Evolutionary conservation across 2,797 vertebrate species (phyloP).

Genomic region (Malacoctenus gilli): DNA sequence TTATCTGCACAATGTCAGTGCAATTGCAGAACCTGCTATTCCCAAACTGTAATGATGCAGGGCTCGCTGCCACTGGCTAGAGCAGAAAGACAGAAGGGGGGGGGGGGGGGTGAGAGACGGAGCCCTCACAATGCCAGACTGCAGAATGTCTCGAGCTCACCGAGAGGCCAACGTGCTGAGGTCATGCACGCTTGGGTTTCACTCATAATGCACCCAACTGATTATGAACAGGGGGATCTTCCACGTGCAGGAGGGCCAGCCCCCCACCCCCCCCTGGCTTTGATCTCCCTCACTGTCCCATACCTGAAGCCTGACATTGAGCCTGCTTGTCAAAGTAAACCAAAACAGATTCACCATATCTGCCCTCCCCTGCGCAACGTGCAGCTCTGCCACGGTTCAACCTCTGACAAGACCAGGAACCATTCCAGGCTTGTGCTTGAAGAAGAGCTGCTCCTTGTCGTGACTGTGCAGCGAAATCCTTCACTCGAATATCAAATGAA

Average conservation of each 20-base stretch:
- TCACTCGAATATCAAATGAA: slow-evolving; percentile 47
- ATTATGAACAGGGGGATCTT: slow-evolving; percentile 65
- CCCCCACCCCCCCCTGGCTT: slow-evolving; percentile 57
- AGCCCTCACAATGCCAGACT: slow-evolving; percentile 29
- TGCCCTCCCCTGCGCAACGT: not conserved
- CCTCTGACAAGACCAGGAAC: slow-evolving; percentile 69
- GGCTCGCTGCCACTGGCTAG: slow-evolving; percentile 33
- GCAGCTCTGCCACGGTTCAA: slow-evolving; percentile 44
- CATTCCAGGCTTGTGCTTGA: slow-evolving; percentile 40
- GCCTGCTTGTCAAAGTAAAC: slow-evolving; percentile 67
- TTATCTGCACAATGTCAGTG: slow-evolving; percentile 68
- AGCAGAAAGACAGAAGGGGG: no score
- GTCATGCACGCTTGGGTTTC: slow-evolving; percentile 67
- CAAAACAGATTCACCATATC: slow-evolving; percentile 67
- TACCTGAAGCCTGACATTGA: slow-evolving; percentile 80
- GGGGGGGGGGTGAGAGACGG: slow-evolving; percentile 11
- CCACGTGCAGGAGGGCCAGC: slow-evolving; percentile 49
- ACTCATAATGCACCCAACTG: slow-evolving; percentile 60
- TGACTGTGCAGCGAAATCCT: slow-evolving; percentile 44
- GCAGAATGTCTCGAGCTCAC: slow-evolving; percentile 44
- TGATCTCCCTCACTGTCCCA: slow-evolving; percentile 75
- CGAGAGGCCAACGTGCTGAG: slow-evolving; percentile 54
- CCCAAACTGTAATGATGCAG: slow-evolving; percentile 49
- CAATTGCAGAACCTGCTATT: slow-evolving; percentile 69
- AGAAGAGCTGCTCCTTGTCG: slow-evolving; percentile 8